phyloP scores from a whole-genome alignment of 2,797 vertebrate species.

The Xiphophorus birchmanni region DNA sequence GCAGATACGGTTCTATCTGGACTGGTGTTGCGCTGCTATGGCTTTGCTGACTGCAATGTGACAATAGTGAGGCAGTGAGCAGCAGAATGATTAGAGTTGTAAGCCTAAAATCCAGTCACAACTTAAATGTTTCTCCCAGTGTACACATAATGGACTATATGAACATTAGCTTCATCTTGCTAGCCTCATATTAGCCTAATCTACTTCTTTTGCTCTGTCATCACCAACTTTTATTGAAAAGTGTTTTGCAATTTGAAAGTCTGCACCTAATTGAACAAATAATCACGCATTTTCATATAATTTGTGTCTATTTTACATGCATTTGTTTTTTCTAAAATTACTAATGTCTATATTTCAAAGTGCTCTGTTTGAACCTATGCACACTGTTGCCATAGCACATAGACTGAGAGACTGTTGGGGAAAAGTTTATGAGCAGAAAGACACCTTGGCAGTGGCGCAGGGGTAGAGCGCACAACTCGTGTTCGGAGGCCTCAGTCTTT shows the following conservation, averaged over 20 bases:
- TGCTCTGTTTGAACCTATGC: slow-evolving; percentile 39
- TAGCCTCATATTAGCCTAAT: slow-evolving; percentile 53
- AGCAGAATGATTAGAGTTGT: slow-evolving; percentile 37
- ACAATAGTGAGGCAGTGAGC: no score
- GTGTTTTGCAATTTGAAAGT: slow-evolving; percentile 31
- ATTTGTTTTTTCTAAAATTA: slow-evolving; percentile 23
- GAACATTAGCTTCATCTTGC: slow-evolving; percentile 65
- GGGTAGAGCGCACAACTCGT: no score
- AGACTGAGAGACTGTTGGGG: slow-evolving; percentile 23
- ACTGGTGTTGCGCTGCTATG: no score
- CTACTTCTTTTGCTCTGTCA: slow-evolving; percentile 19
- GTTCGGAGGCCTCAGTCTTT: no score
- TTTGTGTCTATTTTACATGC: slow-evolving; percentile 15
- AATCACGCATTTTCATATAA: slow-evolving; percentile 7
- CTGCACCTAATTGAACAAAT: slow-evolving; percentile 23
- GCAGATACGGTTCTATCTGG: no score
- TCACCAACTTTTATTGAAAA: slow-evolving; percentile 29
- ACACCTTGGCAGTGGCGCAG: slow-evolving; percentile 2
- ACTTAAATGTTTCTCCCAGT: slow-evolving; percentile 73
- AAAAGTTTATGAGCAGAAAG: slow-evolving; percentile 59
- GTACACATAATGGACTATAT: slow-evolving; percentile 67
- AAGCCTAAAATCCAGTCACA: slow-evolving; percentile 64
- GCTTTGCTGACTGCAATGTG: no score
- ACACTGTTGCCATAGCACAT: slow-evolving; percentile 56
- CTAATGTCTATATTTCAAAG: not conserved